These are phyloP conservation scores for Steinernema khuongi DNA, from an alignment of 1,140 invertebrate genomes.

Conservation along the genomic window DNA sequence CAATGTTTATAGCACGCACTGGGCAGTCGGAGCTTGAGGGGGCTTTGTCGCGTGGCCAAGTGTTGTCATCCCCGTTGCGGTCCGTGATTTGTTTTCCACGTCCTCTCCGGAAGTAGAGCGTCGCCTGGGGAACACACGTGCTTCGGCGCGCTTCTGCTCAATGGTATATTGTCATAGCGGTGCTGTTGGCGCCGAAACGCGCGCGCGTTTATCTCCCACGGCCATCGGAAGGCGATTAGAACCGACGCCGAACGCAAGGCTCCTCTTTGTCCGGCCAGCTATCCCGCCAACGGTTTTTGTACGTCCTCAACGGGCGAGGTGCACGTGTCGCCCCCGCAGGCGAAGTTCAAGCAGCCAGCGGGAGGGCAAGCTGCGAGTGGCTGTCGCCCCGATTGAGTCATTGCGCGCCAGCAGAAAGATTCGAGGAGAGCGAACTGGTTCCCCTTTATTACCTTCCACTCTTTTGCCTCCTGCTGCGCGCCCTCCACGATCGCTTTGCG, in stretches of 20 bases:
- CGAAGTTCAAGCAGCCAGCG: too few relatives aligned
- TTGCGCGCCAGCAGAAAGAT: not conserved
- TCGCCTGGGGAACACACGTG: too few relatives aligned
- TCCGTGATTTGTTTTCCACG: not conserved
- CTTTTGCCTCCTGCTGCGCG: not conserved
- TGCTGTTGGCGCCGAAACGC: constrained; percentile 7
- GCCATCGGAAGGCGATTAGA: constrained; percentile 12
- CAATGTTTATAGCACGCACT: not conserved
- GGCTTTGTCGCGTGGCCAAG: not conserved
- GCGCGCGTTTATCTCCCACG: constrained; percentile 12
- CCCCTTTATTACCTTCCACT: not conserved
- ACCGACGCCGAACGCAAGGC: not conserved
- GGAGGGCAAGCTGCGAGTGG: not conserved
- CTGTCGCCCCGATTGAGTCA: not conserved
- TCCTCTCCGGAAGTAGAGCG: not conserved
- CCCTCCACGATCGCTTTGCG: not conserved
- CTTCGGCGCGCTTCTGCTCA: not conserved
- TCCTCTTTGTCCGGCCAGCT: not conserved
- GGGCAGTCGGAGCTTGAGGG: not conserved
- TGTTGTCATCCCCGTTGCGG: not conserved
- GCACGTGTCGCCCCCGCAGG: too few relatives aligned
- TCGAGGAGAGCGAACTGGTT: not conserved
- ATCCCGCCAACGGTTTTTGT: not conserved
- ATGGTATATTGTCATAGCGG: constrained; percentile 3
- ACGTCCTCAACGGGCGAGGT: too few relatives aligned